Evolutionary conservation across 2,113 vertebrate genomes (phyloP), one percentile per base, ranked within the genome.

Genomic region (Rhineura floridana): DNA sequence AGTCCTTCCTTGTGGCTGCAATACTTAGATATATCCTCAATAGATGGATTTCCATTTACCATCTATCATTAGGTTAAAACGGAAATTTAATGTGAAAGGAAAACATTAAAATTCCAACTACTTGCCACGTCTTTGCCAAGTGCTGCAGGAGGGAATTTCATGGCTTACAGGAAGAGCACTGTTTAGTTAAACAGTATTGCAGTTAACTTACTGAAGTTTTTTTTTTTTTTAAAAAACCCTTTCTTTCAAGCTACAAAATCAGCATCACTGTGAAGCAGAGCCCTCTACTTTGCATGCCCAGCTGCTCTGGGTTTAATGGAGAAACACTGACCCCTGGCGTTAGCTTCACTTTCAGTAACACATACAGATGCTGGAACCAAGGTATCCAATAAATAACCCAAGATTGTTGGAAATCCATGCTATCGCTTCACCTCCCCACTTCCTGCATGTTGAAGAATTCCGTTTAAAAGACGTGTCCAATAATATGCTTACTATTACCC

Each of bases 81-180:
- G 4, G 65, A 17, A 33, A 75, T 25, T 65, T 19, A 65, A 88
- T 21, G 6, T 30, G 62, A 83, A 83, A 65, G 59, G 59, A 77
- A 88, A 55, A 76, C 44, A 63, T 8, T 87, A 50, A 82, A 81
- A 48, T n/a, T 75, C 67, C 48, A 73, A 82, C 52, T 82, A 82
- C 21, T 48, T 75, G 19, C 52, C 39, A 76, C 17, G 17, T 62
- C 55, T 85, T 33, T 63, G 52, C 39, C 39, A 87, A 87, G 46
- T 44, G 42, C 69, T 82, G 69, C 79, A 75, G 72, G 79, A 52
- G 78, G n/a, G 42, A 48, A 75, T 75, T 63, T 81, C 39, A 75
- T 73, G 52, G 44, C 39, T 76, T 65, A 39, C 30, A 76, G 30
- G 1, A 5, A 21, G 7, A 76, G 52, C 19, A 3, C 62, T 50